Evolutionary conservation across 2,113 vertebrate species (phyloP).

Genomic region (Patagioenas fasciata): DNA sequence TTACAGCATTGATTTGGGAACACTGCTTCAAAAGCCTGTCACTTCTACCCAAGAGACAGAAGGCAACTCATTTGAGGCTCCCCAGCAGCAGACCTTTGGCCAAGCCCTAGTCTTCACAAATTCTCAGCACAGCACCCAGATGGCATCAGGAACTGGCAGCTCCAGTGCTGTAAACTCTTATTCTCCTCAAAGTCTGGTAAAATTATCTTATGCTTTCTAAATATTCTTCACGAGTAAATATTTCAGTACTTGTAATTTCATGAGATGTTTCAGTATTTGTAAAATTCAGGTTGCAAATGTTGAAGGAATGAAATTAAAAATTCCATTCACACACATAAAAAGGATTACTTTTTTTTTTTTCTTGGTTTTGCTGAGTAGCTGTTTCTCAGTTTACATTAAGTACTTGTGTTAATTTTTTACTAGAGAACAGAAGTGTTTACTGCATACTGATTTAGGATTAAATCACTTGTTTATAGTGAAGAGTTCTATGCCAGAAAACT

Average conservation of each 20-base stretch:
- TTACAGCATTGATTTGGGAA: slow-evolving; percentile 83
- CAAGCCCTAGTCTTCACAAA: slow-evolving; percentile 96
- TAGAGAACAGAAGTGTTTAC: neutral
- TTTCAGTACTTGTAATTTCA: neutral
- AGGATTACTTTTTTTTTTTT: neutral
- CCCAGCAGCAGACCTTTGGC: slow-evolving; percentile 84
- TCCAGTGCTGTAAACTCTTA: slow-evolving; percentile 84
- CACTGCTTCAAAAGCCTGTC: slow-evolving; percentile 84
- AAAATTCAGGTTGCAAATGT: neutral
- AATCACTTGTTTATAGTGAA: neutral
- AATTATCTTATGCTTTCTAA: neutral
- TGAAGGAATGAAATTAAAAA: neutral
- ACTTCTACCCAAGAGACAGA: slow-evolving; percentile 74
- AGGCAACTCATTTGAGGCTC: slow-evolving; percentile 76
- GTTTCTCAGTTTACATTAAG: neutral
- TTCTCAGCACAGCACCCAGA: slow-evolving; percentile 84
- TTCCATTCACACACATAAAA: neutral
- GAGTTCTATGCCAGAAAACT: neutral
- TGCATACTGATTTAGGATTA: neutral
- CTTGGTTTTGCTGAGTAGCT: neutral
- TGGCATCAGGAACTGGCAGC: slow-evolving; percentile 80
- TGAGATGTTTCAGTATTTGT: neutral
- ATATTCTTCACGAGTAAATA: neutral
- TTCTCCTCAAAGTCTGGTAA: slow-evolving; percentile 83
- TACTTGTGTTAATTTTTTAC: neutral